A percentile compares a stretch with the other conserved stretches of the same genome.
Evolutionary conservation across 2,888 invertebrate genomes (phyloP).

Genomic region (Rhyacophila evoluta): DNA sequence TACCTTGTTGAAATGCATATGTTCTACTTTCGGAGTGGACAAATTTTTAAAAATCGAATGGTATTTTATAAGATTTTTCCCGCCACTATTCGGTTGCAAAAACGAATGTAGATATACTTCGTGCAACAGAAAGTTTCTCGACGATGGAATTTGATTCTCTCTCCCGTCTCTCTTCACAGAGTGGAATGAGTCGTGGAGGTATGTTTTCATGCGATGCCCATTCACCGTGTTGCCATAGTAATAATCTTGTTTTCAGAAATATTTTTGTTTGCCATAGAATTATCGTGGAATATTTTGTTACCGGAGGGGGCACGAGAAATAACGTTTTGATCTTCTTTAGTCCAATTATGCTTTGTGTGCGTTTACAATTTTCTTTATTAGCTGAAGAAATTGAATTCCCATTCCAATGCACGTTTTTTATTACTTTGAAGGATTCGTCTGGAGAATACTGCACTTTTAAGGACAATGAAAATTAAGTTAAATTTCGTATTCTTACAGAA

Average conservation of each 20-base stretch:
- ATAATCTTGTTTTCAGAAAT: conserved; percentile 54
- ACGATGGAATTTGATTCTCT: conserved; percentile 49
- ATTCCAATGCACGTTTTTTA: conserved; percentile 39
- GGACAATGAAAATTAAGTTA: background rate
- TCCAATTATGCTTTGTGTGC: conserved; percentile 46
- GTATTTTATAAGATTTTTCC: background rate
- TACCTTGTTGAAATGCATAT: too few species aligned
- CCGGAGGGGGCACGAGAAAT: conserved; percentile 34
- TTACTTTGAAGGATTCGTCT: background rate
- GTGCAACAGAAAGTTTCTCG: conserved; percentile 47
- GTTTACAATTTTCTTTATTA: conserved; percentile 44
- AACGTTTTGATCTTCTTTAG: conserved; percentile 53
- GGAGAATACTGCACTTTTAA: background rate
- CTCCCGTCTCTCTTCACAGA: conserved; percentile 5
- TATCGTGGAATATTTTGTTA: conserved; percentile 49
- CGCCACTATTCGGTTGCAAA: background rate
- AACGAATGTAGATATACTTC: conserved; percentile 42
- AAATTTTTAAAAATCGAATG: background rate
- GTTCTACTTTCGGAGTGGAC: too few species aligned
- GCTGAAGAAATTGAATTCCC: conserved; percentile 45
- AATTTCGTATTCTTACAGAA: background rate
- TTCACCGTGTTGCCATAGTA: conserved; percentile 52
- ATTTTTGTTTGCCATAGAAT: conserved; percentile 53
- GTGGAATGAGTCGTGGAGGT: background rate
- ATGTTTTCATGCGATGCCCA: conserved; percentile 23